A percentile compares a stretch with the other conserved stretches of the same genome.
Conservation (phyloP, 1,140 invertebrate species). For the Sycophaga agraensis region DNA sequence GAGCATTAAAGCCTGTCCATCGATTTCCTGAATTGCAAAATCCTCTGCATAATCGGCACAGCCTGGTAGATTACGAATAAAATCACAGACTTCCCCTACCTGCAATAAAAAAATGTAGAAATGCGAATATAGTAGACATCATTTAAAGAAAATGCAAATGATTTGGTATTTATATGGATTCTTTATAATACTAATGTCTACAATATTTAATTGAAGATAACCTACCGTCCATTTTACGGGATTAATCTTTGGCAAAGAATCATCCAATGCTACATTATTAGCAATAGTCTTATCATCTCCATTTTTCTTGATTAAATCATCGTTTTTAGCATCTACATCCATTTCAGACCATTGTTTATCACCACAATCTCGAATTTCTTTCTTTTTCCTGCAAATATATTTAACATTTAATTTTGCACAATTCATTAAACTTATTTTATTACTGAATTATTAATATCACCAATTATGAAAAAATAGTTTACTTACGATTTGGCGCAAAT, state of each 20-base stretch:
- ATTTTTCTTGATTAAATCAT: constrained; percentile 54
- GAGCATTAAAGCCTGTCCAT: constrained; percentile 89
- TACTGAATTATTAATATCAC: not conserved
- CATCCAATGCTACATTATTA: constrained; percentile 54
- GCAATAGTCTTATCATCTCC: constrained; percentile 57
- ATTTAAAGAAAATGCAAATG: not conserved
- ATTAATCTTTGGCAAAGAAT: constrained; percentile 63
- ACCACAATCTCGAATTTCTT: constrained; percentile 39
- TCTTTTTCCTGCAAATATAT: constrained; percentile 49
- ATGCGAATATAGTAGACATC: not conserved
- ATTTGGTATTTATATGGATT: too few species aligned
- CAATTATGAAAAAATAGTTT: not conserved
- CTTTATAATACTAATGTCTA: too few species aligned
- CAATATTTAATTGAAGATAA: not conserved
- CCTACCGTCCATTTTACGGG: constrained; percentile 75
- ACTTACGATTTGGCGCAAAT: constrained; percentile 66
- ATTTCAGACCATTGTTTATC: constrained; percentile 54
- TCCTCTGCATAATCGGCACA: constrained; percentile 93
- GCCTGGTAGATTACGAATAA: constrained; percentile 81
- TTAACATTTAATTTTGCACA: not conserved
- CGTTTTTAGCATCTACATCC: constrained; percentile 47
- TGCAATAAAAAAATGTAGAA: constrained; percentile 40
- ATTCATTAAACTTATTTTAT: not conserved
- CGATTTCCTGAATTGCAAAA: constrained; percentile 93
- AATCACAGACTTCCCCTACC: constrained; percentile 79